These are phyloP conservation scores for Bathynomus jamesi DNA, from an alignment of 1,140 invertebrate genomes.

Conservation along the genomic window DNA sequence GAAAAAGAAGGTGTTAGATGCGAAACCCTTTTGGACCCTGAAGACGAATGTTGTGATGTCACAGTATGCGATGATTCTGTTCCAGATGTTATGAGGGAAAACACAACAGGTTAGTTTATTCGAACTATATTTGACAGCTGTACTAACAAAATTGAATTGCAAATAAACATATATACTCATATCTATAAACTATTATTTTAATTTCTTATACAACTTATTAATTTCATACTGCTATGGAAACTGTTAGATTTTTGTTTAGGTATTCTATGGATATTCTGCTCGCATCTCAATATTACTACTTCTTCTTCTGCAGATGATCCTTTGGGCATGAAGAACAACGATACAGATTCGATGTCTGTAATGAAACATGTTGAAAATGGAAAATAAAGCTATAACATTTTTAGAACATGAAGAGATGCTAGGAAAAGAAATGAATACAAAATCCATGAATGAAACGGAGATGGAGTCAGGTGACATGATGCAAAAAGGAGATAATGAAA, in stretches of 20 bases:
- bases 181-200: no score
- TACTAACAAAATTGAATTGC: no score
- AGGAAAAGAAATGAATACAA: not conserved
- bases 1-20: slow-evolving; percentile 45
- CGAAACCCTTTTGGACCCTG: slow-evolving; percentile 61
- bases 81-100: slow-evolving; percentile 24
- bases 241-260: not conserved
- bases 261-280: not conserved
- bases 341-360: no score
- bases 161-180: no score
- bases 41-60: slow-evolving; percentile 63
- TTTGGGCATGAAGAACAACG: no score
- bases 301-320: not conserved
- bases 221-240: no score
- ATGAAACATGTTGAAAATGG: no score
- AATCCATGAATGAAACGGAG: slow-evolving; percentile 1
- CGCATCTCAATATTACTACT: not conserved
- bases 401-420: slow-evolving; percentile 6
- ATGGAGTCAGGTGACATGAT: no score
- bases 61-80: slow-evolving; percentile 26
- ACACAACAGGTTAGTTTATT: slow-evolving; percentile 24
- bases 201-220: no score
- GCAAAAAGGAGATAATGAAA: no score
- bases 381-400: not conserved
- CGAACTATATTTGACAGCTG: no score